A percentile compares a stretch with the other conserved stretches of the same genome.
Evolutionary conservation across 2,797 vertebrate species (phyloP).

Genomic region (Chloroceryle amazona): DNA sequence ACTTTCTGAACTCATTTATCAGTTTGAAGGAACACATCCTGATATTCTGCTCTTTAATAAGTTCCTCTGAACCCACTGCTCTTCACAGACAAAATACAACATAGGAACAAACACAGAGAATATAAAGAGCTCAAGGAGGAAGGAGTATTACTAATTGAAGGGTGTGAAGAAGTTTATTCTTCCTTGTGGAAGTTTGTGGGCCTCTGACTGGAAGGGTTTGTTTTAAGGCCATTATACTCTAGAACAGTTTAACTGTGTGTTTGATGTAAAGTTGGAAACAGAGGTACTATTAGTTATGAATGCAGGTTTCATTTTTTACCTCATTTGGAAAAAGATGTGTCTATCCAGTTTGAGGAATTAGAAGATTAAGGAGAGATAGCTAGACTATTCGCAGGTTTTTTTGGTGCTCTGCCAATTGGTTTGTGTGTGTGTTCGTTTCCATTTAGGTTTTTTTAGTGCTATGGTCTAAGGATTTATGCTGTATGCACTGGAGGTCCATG

Average conservation of each 20-base stretch:
- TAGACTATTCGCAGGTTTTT: not conserved
- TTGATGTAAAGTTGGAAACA: not conserved
- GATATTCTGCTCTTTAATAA: not conserved
- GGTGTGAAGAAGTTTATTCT: not conserved
- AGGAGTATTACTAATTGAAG: not conserved
- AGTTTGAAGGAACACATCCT: rapidly evolving
- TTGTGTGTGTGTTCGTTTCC: not conserved
- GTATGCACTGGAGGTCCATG: not conserved
- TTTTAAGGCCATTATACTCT: not conserved
- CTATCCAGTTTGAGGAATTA: not conserved
- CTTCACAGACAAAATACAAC: not conserved
- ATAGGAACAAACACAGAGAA: not conserved
- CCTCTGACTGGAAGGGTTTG: not conserved
- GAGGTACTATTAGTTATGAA: not conserved
- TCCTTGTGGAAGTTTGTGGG: not conserved
- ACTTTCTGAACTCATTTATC: not conserved
- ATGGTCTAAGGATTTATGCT: not conserved
- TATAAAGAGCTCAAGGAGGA: not conserved
- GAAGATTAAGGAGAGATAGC: not conserved
- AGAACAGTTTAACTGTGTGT: not conserved
- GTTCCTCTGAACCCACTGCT: not conserved
- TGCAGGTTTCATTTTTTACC: not conserved
- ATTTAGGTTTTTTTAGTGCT: not conserved
- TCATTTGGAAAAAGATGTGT: not conserved
- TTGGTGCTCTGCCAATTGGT: not conserved